A percentile compares a stretch with the other conserved stretches of the same genome.
Evolutionary conservation across 2,888 invertebrate species (phyloP).

Genomic region (Idaea biselata): DNA sequence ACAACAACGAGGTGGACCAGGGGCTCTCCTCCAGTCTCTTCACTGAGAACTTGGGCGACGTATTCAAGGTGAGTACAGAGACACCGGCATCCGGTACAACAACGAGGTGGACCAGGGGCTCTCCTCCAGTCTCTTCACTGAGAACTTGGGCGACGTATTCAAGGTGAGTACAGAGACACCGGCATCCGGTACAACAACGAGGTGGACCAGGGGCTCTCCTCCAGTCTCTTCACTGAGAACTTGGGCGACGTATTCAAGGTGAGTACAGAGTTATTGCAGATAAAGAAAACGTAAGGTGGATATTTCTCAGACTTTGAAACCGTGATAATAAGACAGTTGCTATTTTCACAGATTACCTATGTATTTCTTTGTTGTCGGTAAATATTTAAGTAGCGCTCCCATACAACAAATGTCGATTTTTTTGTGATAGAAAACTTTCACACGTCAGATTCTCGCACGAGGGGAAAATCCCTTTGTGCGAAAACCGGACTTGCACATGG

Average conservation of each 20-base stretch:
- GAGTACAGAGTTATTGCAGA: constrained; percentile 79
- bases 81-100: constrained; percentile 93
- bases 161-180: constrained; percentile 83
- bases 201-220: constrained; percentile 97
- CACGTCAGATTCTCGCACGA: too few species aligned
- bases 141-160: constrained; percentile 91
- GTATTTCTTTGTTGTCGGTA: too few species aligned
- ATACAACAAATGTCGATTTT: too few species aligned
- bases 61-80: constrained; percentile 86
- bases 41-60: constrained; percentile 91
- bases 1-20: constrained; percentile 98
- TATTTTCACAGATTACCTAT: too few species aligned
- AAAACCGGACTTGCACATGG: too few species aligned
- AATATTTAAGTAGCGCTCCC: too few species aligned
- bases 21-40: constrained; percentile 98
- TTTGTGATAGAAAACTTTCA: too few species aligned
- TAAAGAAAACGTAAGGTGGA: too few species aligned
- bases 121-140: constrained; percentile 97
- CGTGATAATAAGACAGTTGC: too few species aligned
- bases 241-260: constrained; percentile 93
- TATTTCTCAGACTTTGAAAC: too few species aligned
- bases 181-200: constrained; percentile 97
- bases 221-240: constrained; percentile 96
- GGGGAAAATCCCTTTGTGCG: too few species aligned
- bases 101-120: constrained; percentile 98